These are phyloP conservation scores for Hirtodrosophila trivittata DNA, from an alignment of 2,888 invertebrate genomes.

Conservation along the genomic window DNA sequence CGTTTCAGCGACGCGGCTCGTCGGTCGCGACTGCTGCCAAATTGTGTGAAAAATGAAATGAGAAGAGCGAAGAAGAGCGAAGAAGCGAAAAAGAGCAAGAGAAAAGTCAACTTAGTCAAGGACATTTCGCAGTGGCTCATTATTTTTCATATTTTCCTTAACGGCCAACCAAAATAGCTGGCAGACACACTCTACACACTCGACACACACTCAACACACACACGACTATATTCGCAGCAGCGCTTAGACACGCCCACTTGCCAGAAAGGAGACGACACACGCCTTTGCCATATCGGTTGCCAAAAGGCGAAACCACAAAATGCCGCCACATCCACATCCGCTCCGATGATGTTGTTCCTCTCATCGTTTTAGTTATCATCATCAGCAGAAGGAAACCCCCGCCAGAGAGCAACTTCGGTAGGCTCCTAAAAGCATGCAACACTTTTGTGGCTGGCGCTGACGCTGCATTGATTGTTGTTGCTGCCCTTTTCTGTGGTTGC, in stretches of 20 bases:
- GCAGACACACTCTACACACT: constrained; percentile 10
- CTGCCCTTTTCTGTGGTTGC: constrained; percentile 25
- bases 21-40: constrained; percentile 65
- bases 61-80: constrained; percentile 6
- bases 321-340: constrained; percentile 46
- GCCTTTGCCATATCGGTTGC: constrained; percentile 28
- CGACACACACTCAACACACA: constrained; percentile 11
- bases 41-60: constrained; percentile 54
- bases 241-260: constrained; percentile 14
- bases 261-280: constrained; percentile 4
- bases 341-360: constrained; percentile 6
- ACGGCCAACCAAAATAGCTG: constrained; percentile 47
- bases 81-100: constrained; percentile 19
- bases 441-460: constrained; percentile 32
- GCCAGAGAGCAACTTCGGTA: constrained; percentile 11
- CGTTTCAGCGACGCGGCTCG: constrained; percentile 36
- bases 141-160: constrained; percentile 68
- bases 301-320: constrained; percentile 50
- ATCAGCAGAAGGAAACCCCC: not conserved
- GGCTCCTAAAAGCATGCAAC: constrained; percentile 41
- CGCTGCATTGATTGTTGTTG: constrained; percentile 42
- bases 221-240: constrained; percentile 13
- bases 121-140: constrained; percentile 65
- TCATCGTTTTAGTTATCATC: constrained; percentile 27
- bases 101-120: constrained; percentile 68